Evolutionary conservation across 37 sponge, comb jelly and placozoan species (phyloP), one percentile per base, ranked within the genome.

Genomic region (Oopsacas minuta): DNA sequence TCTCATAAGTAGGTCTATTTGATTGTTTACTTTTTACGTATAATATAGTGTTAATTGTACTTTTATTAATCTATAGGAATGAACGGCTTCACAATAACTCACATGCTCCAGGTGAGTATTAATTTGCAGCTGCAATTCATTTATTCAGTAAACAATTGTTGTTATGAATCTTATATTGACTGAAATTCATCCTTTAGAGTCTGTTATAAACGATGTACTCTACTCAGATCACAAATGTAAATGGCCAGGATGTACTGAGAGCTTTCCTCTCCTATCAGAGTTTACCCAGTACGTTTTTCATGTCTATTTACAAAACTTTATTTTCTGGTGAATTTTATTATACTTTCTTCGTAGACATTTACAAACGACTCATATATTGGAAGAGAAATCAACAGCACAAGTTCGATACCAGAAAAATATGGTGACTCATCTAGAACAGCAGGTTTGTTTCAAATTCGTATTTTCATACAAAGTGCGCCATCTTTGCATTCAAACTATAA

Each of bases 191-290:
- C 17, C 17, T 61, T 20, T 61, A 61, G 75, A 61, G 28, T 61
- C 86, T 81, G 82, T 32, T 36, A 37, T 38, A 25, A 85, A 69
- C 34, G 82, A 86, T 38, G 86, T 39, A 12, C 82, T 86, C 0
- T 86, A 86, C 34, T 81, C 81, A 38, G 82, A 86, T 81, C 82
- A 81, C 20, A 39, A 69, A 35, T 86, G 86, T 81, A 35, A 39
- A 38, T 86, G 86, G 86, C 86, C 86, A 0, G 32, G 39, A 25
- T 86, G 86, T 37, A 81, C 81, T 15, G 39, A 86, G 38, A 37
- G 39, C 20, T 81, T 51, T 28, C 10, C 39, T 20, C 23, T 42
- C 3, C 39, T 81, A 10, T 81, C 81, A 23, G 86, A 86, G 10
- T 86, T 86, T 38, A 81, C 37, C 1, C 53, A 38, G 85, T 85